Evolutionary conservation across 2,888 invertebrate species (phyloP).

Genomic region (Aricia artaxerxes): DNA sequence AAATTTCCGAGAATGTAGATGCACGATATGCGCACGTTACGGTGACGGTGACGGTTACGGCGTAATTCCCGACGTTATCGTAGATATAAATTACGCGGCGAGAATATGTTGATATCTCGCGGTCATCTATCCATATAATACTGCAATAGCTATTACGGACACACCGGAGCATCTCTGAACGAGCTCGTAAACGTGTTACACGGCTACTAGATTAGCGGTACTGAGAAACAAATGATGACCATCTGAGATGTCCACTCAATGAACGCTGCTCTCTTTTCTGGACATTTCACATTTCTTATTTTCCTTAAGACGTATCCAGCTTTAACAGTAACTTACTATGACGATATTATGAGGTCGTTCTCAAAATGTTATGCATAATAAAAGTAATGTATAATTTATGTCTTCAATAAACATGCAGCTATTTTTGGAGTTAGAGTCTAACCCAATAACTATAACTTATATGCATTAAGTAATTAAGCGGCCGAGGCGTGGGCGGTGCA

Average conservation of each 20-base stretch:
- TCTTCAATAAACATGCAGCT: background rate
- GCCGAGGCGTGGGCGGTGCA: background rate
- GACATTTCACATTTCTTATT: slow-evolving; percentile 13
- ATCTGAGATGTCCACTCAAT: slow-evolving; percentile 69
- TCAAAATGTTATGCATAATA: background rate
- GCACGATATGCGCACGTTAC: slow-evolving; percentile 9
- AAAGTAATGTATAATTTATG: background rate
- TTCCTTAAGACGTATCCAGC: background rate
- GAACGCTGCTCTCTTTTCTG: slow-evolving; percentile 25
- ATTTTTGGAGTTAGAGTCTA: background rate
- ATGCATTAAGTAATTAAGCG: slow-evolving; percentile 8
- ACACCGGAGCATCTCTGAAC: slow-evolving; percentile 75
- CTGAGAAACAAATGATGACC: slow-evolving; percentile 72
- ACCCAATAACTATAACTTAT: background rate
- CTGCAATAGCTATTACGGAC: slow-evolving; percentile 76
- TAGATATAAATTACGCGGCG: slow-evolving; percentile 70
- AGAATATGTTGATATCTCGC: slow-evolving; percentile 72
- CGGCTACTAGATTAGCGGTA: slow-evolving; percentile 79
- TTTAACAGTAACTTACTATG: background rate
- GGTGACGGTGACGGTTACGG: slow-evolving; percentile 37
- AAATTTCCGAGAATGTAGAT: slow-evolving; percentile 24
- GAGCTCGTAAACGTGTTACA: slow-evolving; percentile 75
- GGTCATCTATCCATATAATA: slow-evolving; percentile 74
- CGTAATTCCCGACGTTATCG: slow-evolving; percentile 59
- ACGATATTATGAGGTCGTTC: background rate